Conservation (phyloP, 2,888 invertebrate genomes). For the Cerastis leucographa region DNA sequence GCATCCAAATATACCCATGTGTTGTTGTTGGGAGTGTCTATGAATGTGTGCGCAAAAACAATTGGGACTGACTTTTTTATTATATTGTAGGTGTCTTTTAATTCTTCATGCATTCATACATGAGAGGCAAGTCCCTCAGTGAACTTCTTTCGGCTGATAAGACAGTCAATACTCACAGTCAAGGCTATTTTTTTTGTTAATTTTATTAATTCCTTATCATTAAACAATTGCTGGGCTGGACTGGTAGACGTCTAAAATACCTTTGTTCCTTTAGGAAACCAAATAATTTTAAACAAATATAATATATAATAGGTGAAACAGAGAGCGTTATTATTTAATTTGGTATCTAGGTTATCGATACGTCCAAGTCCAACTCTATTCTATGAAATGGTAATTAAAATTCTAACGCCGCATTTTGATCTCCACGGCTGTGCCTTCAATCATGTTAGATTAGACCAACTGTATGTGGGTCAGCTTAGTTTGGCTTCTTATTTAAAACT, state of each 20-base stretch:
- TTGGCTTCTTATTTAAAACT: conserved; percentile 76
- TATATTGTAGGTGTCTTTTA: neutral
- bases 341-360: conserved; percentile 55
- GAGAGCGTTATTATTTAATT: conserved; percentile 27
- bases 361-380: conserved; percentile 57
- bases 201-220: neutral
- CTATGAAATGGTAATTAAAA: conserved; percentile 80
- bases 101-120: neutral
- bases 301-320: conserved; percentile 8
- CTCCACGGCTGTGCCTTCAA: conserved; percentile 75
- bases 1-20: neutral
- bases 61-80: neutral
- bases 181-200: neutral
- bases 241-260: neutral
- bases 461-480: conserved; percentile 81
- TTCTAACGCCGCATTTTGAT: conserved; percentile 80
- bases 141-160: neutral
- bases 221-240: neutral
- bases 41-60: neutral
- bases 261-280: neutral
- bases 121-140: neutral
- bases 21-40: neutral
- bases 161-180: neutral
- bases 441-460: conserved; percentile 78
- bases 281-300: neutral